Evolutionary conservation across 2,797 vertebrate genomes (phyloP), one percentile per base, ranked within the genome.

Genomic region (Ficedula albicollis): DNA sequence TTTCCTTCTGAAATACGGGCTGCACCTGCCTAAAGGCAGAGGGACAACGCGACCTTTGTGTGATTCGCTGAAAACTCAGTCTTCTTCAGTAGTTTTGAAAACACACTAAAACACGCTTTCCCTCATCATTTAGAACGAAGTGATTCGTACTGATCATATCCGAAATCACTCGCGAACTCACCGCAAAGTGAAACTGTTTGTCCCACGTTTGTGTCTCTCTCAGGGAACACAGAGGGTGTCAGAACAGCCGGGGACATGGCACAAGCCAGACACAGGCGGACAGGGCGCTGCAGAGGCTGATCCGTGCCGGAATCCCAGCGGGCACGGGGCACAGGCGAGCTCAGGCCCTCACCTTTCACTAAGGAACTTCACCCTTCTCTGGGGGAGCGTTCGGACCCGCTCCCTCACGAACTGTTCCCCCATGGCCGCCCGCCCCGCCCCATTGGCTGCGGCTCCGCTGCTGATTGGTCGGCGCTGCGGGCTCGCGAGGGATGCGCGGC

Each of bases 251-350:
- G 11, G 58, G 1, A 1, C 4, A 0, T 2, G 11, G 11, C 52
- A 41, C 52, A 3, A 11, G 66, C 1, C 2, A 36, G 38, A 41
- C 0, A 15, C 0, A 0, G 34, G 6, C 0, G 2, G 32, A 13
- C 25, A 36, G 51, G 58, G 19, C 1, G 2, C n/a, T 21, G 36
- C 86, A 21, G 77, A 27, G 30, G 56, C 43, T 0, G n/a, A 51
- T 27, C n/a, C 30, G 52, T 13, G 64, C 41, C 10, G 20, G 19
- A 32, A 6, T 16, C 17, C 10, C 44, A 8, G 14, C 14, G 2
- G 0, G 5, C 3, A 2, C 2, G 1, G 41, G 15, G 5, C 32
- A 29, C 18, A 2, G 2, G 46, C 0, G 2, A 22, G 44, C 21
- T 46, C 44, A 46, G 5, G 19, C 13, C n/a, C 30, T 49, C 8